phyloP scores from a whole-genome alignment of 2,113 vertebrate species.

The Turdus rufiventris region DNA sequence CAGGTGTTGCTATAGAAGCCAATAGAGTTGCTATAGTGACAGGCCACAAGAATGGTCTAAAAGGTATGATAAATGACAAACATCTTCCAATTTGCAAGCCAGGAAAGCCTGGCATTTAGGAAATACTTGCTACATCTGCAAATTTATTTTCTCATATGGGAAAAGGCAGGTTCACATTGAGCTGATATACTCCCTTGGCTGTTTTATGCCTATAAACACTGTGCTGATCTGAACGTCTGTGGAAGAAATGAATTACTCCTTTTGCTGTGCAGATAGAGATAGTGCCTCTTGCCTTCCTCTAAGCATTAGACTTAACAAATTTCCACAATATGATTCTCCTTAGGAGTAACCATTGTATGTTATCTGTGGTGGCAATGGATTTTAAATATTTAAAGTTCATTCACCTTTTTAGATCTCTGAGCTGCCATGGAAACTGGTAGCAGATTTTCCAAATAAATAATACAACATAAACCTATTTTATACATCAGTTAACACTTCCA shows the following conservation, averaged over 20 bases:
- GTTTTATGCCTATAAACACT: background rate
- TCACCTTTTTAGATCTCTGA: slow-evolving; percentile 29
- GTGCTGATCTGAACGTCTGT: background rate
- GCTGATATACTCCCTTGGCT: background rate
- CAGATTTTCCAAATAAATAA: slow-evolving; percentile 48
- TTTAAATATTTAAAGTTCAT: slow-evolving; percentile 51
- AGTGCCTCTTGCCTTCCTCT: background rate
- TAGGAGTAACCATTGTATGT: background rate
- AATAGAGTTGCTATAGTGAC: slow-evolving; percentile 59
- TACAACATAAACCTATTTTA: slow-evolving; percentile 2
- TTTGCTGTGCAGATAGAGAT: background rate
- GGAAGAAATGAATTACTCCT: background rate
- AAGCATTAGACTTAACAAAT: background rate
- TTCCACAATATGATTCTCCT: background rate
- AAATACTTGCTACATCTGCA: slow-evolving; percentile 34
- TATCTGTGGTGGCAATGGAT: background rate
- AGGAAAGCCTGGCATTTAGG: slow-evolving; percentile 19
- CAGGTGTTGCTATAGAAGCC: slow-evolving; percentile 36
- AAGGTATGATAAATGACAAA: slow-evolving; percentile 39
- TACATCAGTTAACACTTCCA: background rate
- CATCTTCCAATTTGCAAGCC: slow-evolving; percentile 14
- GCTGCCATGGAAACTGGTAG: background rate
- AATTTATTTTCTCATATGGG: background rate
- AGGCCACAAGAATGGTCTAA: slow-evolving; percentile 31
- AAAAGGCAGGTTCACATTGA: background rate